Conservation (phyloP, 1,140 invertebrate genomes). For the Drosophila mauritiana region DNA sequence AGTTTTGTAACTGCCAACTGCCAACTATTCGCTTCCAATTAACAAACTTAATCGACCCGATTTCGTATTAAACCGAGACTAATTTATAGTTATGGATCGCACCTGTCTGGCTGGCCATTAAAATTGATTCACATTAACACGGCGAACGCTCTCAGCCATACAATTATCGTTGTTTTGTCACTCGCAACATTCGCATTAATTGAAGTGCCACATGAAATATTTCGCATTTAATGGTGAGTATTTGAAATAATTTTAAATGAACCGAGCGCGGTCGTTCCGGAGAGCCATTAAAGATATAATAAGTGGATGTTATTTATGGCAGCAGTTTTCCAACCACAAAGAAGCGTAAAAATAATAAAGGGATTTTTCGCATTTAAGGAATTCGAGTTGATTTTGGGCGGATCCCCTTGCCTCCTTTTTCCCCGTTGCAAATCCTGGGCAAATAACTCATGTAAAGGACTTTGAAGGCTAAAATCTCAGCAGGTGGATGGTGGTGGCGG, state of each 20-base stretch:
- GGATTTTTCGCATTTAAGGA: slow-evolving; percentile 24
- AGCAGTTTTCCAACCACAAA: slow-evolving; percentile 43
- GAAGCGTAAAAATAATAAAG: slow-evolving; percentile 12
- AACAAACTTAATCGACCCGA: neutral
- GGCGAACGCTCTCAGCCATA: slow-evolving; percentile 5
- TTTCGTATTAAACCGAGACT: slow-evolving; percentile 14
- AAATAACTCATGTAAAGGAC: slow-evolving; percentile 67
- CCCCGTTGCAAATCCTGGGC: slow-evolving; percentile 31
- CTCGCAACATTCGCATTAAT: slow-evolving; percentile 49
- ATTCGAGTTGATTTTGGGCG: slow-evolving; percentile 32
- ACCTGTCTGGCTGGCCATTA: slow-evolving; percentile 27
- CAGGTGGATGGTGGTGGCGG: slow-evolving; percentile 30
- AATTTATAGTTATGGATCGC: slow-evolving; percentile 22
- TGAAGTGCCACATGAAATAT: slow-evolving; percentile 52
- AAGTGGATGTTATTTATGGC: slow-evolving; percentile 65
- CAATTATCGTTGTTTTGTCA: slow-evolving; percentile 48
- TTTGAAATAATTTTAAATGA: slow-evolving; percentile 63
- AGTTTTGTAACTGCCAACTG: no score
- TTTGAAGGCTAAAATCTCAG: slow-evolving; percentile 50
- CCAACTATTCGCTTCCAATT: slow-evolving; percentile 1
- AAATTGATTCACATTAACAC: slow-evolving; percentile 24
- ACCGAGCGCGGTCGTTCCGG: slow-evolving; percentile 30
- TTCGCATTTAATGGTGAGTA: slow-evolving; percentile 43
- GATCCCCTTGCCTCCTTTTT: slow-evolving; percentile 10
- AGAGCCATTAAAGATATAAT: slow-evolving; percentile 55